Evolutionary conservation across 2,888 invertebrate species (phyloP).

Genomic region (Fragum fragum): DNA sequence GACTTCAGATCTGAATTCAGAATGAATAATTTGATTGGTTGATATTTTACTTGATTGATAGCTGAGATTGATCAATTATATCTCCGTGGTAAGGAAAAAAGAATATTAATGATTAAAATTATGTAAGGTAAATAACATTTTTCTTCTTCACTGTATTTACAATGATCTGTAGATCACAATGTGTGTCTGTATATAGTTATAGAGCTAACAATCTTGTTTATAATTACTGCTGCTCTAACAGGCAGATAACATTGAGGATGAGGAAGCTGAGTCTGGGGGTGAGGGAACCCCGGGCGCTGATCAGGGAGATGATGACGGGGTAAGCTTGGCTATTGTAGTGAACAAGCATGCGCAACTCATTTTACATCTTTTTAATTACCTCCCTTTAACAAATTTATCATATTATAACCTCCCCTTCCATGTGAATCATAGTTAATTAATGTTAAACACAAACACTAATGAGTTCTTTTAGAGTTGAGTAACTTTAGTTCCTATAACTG

Average conservation of each 20-base stretch:
- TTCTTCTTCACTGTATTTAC: not conserved
- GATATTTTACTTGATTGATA: no score
- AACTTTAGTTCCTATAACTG: no score
- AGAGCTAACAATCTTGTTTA: not conserved
- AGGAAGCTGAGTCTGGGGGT: not conserved
- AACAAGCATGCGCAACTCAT: constrained; percentile 5
- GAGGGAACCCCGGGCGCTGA: constrained; percentile 16
- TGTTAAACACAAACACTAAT: no score
- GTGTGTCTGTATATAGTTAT: not conserved
- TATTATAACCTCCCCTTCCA: no score
- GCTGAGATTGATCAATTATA: no score
- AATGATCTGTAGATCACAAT: not conserved
- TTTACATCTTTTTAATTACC: constrained; percentile 8
- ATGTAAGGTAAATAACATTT: no score
- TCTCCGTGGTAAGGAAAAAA: no score
- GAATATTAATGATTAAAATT: no score
- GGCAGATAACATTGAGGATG: constrained; percentile 28
- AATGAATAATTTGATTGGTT: no score
- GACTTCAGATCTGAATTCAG: no score
- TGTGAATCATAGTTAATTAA: no score
- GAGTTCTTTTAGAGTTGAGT: no score
- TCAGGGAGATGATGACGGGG: constrained; percentile 51
- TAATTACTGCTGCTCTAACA: constrained; percentile 24
- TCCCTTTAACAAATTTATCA: constrained; percentile 3
- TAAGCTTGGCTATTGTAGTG: constrained; percentile 60